Conservation (phyloP, 2,797 vertebrate species). For the Micropoecilia bifurca region DNA sequence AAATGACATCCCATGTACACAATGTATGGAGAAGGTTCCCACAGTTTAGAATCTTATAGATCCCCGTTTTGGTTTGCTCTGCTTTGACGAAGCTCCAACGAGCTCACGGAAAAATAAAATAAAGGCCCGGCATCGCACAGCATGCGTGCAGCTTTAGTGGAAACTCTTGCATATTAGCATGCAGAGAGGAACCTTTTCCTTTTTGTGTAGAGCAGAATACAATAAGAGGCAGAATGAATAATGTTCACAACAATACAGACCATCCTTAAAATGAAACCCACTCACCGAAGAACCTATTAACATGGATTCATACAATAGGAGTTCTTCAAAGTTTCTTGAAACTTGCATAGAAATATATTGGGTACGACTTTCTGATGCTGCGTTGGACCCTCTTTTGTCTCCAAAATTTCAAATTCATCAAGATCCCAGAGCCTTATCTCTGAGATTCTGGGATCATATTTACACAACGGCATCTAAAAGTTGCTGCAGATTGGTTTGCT, state of each 20-base stretch:
- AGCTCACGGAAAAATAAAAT: neutral
- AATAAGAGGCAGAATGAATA: neutral
- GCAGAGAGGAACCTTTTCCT: neutral
- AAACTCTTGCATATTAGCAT: constrained; percentile 2
- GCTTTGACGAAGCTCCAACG: neutral
- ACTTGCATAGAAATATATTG: neutral
- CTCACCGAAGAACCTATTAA: neutral
- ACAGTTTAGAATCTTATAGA: neutral
- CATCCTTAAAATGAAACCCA: constrained; percentile 9
- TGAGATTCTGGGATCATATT: neutral
- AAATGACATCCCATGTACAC: constrained; percentile 5
- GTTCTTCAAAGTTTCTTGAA: neutral
- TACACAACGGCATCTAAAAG: neutral
- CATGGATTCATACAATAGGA: neutral
- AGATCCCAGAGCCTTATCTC: neutral
- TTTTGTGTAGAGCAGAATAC: constrained; percentile 5
- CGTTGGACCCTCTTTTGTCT: neutral
- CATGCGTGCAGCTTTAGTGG: neutral
- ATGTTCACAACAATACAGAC: neutral
- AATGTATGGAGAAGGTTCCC: neutral
- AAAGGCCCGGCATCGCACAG: neutral
- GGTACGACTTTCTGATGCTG: neutral
- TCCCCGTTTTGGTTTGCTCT: constrained; percentile 13
- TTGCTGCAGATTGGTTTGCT: neutral
- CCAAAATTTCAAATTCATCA: neutral